Percentiles rank a stretch among this genome's conserved stretches.
Evolutionary conservation across 2,113 vertebrate genomes (phyloP).

Genomic region (Etheostoma spectabile): DNA sequence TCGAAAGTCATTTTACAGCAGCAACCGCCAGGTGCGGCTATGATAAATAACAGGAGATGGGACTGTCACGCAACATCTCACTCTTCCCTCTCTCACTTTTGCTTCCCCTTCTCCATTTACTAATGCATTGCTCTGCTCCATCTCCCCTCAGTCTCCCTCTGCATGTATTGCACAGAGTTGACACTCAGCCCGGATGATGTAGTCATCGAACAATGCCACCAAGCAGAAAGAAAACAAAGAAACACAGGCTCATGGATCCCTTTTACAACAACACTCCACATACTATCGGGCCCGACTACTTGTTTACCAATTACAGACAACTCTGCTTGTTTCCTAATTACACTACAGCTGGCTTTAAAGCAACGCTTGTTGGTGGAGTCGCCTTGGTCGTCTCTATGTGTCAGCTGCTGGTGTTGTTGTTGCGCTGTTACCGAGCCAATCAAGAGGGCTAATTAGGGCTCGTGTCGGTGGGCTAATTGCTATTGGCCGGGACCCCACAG

Average conservation of each 20-base stretch:
- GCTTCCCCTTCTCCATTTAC: constrained; percentile 16
- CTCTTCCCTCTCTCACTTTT: background rate
- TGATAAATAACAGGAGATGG: constrained; percentile 58
- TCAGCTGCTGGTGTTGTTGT: constrained; percentile 54
- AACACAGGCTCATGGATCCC: constrained; percentile 16
- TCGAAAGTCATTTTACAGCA: constrained; percentile 44
- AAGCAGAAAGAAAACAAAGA: constrained; percentile 38
- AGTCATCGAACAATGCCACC: constrained; percentile 13
- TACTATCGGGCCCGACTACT: constrained; percentile 49
- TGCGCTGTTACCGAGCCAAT: constrained; percentile 75
- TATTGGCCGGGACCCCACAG: constrained; percentile 76
- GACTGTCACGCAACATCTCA: constrained; percentile 18
- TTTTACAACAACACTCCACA: constrained; percentile 53
- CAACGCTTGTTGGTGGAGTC: constrained; percentile 26
- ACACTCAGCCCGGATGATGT: constrained; percentile 26
- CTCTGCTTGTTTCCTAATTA: constrained; percentile 67
- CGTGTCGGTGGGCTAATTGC: constrained; percentile 82
- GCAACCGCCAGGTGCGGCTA: constrained; percentile 78
- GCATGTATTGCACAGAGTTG: constrained; percentile 16
- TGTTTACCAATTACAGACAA: constrained; percentile 70
- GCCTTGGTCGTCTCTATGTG: constrained; percentile 51
- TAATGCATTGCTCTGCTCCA: constrained; percentile 27
- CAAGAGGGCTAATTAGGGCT: constrained; percentile 83
- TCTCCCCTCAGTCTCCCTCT: constrained; percentile 11
- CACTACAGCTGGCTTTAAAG: constrained; percentile 56